A percentile compares a stretch with the other conserved stretches of the same genome.
These are phyloP conservation scores for Beroe forskalii DNA, from an alignment of 37 sponge, comb jelly and placozoan genomes.

Conservation along the genomic window DNA sequence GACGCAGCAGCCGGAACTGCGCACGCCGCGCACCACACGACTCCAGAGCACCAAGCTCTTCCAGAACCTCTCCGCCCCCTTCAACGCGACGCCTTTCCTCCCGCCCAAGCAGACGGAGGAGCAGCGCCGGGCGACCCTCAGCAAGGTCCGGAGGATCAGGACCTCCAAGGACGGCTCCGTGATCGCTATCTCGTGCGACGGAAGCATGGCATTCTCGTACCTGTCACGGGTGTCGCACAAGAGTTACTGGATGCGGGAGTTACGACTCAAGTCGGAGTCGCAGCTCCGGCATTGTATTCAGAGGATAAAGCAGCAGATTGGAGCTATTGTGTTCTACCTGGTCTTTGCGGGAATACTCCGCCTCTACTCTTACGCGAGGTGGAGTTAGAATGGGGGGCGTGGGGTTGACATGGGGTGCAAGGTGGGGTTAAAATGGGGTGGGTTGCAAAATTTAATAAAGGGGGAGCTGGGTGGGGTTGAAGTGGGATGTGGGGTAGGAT, in stretches of 20 bases:
- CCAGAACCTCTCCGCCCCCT: background rate
- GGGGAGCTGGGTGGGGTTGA: no score
- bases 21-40: background rate
- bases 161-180: slow-evolving; percentile 61
- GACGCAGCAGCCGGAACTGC: slow-evolving; percentile 33
- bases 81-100: background rate
- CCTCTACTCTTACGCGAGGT: background rate
- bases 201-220: slow-evolving; percentile 64
- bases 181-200: slow-evolving; percentile 61
- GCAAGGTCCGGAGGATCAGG: slow-evolving; percentile 6
- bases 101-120: background rate
- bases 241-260: slow-evolving; percentile 54
- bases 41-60: background rate
- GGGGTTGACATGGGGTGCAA: no score
- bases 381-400: background rate
- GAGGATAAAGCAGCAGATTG: slow-evolving; percentile 39
- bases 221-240: slow-evolving; percentile 61
- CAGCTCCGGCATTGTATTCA: slow-evolving; percentile 39
- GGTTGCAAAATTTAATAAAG: no score
- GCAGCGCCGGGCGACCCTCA: background rate
- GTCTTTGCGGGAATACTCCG: slow-evolving; percentile 50
- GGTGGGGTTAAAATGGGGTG: no score
- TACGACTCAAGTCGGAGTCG: slow-evolving; percentile 55
- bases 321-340: slow-evolving; percentile 18
- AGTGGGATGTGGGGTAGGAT: no score